Percentiles rank a stretch among this genome's conserved stretches.
Evolutionary conservation across 2,797 vertebrate species (phyloP).

Genomic region (Coluber constrictor): DNA sequence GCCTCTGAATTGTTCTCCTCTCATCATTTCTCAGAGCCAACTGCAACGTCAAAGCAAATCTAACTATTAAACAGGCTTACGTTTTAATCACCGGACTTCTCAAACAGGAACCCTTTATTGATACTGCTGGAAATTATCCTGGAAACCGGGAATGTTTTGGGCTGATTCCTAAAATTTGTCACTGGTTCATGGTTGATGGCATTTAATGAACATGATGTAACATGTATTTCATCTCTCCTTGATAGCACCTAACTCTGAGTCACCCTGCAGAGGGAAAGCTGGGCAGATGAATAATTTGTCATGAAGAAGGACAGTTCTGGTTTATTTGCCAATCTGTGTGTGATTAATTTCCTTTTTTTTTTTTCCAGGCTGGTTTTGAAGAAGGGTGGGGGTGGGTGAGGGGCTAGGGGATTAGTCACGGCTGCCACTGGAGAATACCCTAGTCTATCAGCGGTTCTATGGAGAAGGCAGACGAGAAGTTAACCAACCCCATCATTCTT

Average conservation of each 20-base stretch:
- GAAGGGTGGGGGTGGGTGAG: accelerated
- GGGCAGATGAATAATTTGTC: neutral
- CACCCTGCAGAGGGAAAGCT: neutral
- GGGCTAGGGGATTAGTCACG: neutral
- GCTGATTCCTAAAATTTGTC: neutral
- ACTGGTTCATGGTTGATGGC: neutral
- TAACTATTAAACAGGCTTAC: neutral
- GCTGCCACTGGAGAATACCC: neutral
- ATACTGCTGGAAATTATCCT: neutral
- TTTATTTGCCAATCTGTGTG: neutral
- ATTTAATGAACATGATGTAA: neutral
- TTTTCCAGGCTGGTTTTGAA: neutral
- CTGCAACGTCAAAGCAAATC: neutral
- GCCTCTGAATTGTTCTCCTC: neutral
- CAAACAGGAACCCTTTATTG: neutral
- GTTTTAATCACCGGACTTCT: neutral
- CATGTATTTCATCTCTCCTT: neutral
- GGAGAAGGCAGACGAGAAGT: neutral
- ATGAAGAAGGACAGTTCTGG: neutral
- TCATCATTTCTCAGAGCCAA: neutral
- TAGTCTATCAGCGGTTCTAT: neutral
- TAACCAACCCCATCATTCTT: neutral
- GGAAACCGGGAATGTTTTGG: neutral
- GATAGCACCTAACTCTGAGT: neutral
- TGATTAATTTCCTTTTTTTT: neutral